Conservation (phyloP, 2,888 invertebrate species). For the Amphimallon solstitiale region DNA sequence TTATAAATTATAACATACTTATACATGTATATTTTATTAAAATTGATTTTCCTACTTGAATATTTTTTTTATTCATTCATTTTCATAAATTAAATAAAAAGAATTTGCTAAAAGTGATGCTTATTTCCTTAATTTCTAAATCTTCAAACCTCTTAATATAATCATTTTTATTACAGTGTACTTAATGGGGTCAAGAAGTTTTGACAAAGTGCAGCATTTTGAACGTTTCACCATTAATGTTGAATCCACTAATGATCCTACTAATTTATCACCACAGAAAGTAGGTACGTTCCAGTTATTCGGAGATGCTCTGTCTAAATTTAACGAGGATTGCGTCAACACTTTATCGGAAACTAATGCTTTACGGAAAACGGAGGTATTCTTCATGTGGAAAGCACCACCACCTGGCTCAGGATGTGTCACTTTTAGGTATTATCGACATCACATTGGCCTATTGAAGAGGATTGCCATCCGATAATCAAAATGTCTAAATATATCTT, state of each 20-base stretch:
- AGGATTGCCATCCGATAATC: not conserved
- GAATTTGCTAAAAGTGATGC: too few relatives aligned
- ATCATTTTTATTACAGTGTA: slow-evolving; percentile 66
- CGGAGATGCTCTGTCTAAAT: slow-evolving; percentile 71
- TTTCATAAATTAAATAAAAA: too few relatives aligned
- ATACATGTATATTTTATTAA: too few relatives aligned
- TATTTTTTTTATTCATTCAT: too few relatives aligned
- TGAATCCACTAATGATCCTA: slow-evolving; percentile 69
- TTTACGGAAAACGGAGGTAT: slow-evolving; percentile 83
- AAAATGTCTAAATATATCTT: not conserved
- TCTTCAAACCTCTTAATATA: too few relatives aligned
- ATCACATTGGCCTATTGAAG: too few relatives aligned
- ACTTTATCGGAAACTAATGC: slow-evolving; percentile 84
- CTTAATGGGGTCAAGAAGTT: slow-evolving; percentile 73
- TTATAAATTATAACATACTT: too few relatives aligned
- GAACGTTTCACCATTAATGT: slow-evolving; percentile 81
- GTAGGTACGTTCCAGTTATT: slow-evolving; percentile 79
- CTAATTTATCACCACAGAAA: slow-evolving; percentile 65
- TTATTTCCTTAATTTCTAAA: too few relatives aligned
- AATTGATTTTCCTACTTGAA: too few relatives aligned
- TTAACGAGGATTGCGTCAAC: slow-evolving; percentile 86
- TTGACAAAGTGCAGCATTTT: slow-evolving; percentile 77
- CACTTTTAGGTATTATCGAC: slow-evolving; percentile 73
- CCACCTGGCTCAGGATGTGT: slow-evolving; percentile 86
- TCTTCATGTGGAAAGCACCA: slow-evolving; percentile 92